phyloP scores from a whole-genome alignment of 2,113 vertebrate genomes.

The Ondatra zibethicus region DNA sequence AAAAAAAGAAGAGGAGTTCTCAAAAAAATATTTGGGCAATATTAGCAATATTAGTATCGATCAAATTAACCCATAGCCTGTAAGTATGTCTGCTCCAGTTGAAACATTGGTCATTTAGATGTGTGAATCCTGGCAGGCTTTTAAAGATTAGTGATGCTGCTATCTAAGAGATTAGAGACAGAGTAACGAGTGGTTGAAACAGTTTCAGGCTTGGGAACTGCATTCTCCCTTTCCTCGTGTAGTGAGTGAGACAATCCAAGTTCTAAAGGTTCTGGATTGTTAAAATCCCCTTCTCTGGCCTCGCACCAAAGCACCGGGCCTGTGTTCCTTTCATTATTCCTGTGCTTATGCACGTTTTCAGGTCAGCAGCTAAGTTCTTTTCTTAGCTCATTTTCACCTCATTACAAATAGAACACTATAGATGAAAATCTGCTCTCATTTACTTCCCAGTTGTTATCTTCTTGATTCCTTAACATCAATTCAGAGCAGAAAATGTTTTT shows the following conservation, averaged over 20 bases:
- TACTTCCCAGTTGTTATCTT: background rate
- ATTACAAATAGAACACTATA: constrained; percentile 8
- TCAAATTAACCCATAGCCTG: background rate
- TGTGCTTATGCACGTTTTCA: background rate
- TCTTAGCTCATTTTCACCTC: constrained; percentile 34
- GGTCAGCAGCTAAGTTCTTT: constrained; percentile 13
- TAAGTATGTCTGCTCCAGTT: background rate
- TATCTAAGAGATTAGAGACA: background rate
- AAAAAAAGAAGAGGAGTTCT: background rate
- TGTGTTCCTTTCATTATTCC: background rate
- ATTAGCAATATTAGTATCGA: background rate
- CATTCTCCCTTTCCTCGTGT: background rate
- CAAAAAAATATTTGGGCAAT: constrained; percentile 12
- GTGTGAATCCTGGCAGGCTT: background rate
- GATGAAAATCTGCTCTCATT: constrained; percentile 8
- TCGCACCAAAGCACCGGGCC: background rate
- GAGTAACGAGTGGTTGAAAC: background rate
- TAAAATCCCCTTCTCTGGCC: background rate
- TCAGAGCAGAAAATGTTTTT: constrained; percentile 24
- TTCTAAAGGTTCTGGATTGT: background rate
- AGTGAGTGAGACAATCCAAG: background rate
- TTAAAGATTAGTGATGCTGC: background rate
- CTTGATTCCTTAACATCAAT: background rate
- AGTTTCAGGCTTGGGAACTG: background rate
- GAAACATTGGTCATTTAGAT: background rate